Base-by-base conservation (phyloP, 37 sponge, comb jelly and placozoan species). In the Spongia lamella region DNA sequence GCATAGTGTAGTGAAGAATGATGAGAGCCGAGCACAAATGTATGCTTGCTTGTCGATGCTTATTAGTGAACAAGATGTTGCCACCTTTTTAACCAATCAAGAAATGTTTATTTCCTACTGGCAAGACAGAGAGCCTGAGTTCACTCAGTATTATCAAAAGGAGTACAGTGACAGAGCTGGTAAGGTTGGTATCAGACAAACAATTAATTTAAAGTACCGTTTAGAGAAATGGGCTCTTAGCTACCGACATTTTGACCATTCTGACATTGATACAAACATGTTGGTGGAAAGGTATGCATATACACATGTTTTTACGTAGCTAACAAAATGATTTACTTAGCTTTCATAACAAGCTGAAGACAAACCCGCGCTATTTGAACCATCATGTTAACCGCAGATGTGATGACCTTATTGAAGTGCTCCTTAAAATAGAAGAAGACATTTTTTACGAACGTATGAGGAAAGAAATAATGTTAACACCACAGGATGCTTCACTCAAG, bases 221-320 rank as follows among this genome's bases (percentile, higher is more conserved):
- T 24, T 34, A 72, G 72, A 72, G 56, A 72, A 72, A 15, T 72
- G 72, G 72, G 72, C 56, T 6, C 53, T 68, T 2, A 53, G 72
- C 34, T 53, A 55, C 53, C 72, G 56, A 50, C 72, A 72, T 30
- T 55, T 27, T 72, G 72, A 72, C 34, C 72, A 72, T 16, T 26
- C 29, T 14, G 34, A 33, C 24, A 32, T 54, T 2, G 56, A 72
- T 21, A 53, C 57, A 20, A 72, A 72, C 30, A 72, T 53, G 72
- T 34, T 72, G 26, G 72, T 72, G 7, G 72, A 72, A 53, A 72
- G 72, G 72, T 43, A 43, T 43, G 47, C 47, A 43, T 43, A 13
- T 43, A 13, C 47, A 43, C 9, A 43, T 43, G 47, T 13, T 43
- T 13, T 9, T 13, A 9, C 9, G 47, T 43, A n/a, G n/a, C n/a